Conservation (phyloP, 2,797 vertebrate species). For the Microcaecilia unicolor region DNA sequence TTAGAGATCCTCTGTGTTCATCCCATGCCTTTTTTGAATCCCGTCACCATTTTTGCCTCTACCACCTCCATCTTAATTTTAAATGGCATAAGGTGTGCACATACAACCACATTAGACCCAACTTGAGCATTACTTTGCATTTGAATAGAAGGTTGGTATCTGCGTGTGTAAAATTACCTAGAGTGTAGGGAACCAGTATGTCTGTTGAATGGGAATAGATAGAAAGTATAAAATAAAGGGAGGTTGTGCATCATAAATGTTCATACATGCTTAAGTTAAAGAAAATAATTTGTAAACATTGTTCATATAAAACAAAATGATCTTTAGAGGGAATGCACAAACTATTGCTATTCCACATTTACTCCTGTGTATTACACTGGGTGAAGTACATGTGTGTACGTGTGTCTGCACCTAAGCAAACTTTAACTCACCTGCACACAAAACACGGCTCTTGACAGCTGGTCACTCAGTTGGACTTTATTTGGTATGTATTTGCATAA, state of each 20-base stretch:
- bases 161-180: too few species aligned
- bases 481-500: constrained; percentile 20
- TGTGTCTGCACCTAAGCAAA: constrained; percentile 19
- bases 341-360: neutral
- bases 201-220: neutral
- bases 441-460: constrained; percentile 33
- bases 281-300: constrained; percentile 1
- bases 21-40: too few species aligned
- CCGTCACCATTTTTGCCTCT: too few species aligned
- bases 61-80: too few species aligned
- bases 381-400: neutral
- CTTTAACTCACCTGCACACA: constrained; percentile 25
- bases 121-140: too few species aligned
- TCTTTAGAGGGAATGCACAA: constrained; percentile 1
- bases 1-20: too few species aligned
- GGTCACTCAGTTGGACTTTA: constrained; percentile 24
- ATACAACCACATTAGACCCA: too few species aligned
- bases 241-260: neutral
- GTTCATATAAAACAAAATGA: neutral
- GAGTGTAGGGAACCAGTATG: too few species aligned
- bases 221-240: neutral
- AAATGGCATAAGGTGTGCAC: too few species aligned
- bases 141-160: too few species aligned
- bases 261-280: neutral
- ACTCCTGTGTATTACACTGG: constrained; percentile 6